Evolutionary conservation across 2,888 invertebrate species (phyloP).

Genomic region (Belgica antarctica): DNA sequence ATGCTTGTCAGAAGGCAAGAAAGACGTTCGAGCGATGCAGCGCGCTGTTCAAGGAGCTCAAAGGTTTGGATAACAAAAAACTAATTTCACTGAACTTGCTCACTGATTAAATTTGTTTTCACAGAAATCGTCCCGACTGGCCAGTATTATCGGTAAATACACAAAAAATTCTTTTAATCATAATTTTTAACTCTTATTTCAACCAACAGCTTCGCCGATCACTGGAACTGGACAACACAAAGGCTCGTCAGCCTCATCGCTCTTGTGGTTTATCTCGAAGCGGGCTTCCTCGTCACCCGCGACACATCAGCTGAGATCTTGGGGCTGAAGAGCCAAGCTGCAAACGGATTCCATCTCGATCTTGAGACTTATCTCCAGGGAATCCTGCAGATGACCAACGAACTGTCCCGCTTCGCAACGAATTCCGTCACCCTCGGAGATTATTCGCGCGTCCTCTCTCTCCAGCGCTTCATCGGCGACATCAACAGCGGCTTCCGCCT

Average conservation of each 20-base stretch:
- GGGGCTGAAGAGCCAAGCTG: slow-evolving; percentile 69
- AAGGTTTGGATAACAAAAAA: no score
- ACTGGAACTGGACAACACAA: slow-evolving; percentile 82
- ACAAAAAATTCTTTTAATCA: no score
- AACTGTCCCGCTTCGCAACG: slow-evolving; percentile 79
- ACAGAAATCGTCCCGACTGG: slow-evolving; percentile 73
- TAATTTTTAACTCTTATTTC: no score
- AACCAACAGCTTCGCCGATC: slow-evolving; percentile 84
- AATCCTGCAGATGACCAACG: slow-evolving; percentile 75
- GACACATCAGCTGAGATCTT: slow-evolving; percentile 74
- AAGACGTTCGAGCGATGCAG: slow-evolving; percentile 66
- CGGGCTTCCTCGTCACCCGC: slow-evolving; percentile 69
- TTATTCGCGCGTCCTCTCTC: slow-evolving; percentile 55
- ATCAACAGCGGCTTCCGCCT: slow-evolving; percentile 86
- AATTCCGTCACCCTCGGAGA: slow-evolving; percentile 83
- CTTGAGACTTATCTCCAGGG: slow-evolving; percentile 89
- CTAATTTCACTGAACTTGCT: no score
- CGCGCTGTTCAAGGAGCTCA: no score
- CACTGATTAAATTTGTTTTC: no score
- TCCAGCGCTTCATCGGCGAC: slow-evolving; percentile 72
- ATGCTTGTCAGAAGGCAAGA: slow-evolving; percentile 65
- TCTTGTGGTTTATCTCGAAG: slow-evolving; percentile 76
- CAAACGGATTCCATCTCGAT: slow-evolving; percentile 83
- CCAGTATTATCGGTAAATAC: slow-evolving; percentile 83
- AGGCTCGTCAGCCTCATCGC: slow-evolving; percentile 74